These are phyloP conservation scores for Corydoras maculifer DNA, from an alignment of 2,113 vertebrate species.

Conservation along the genomic window DNA sequence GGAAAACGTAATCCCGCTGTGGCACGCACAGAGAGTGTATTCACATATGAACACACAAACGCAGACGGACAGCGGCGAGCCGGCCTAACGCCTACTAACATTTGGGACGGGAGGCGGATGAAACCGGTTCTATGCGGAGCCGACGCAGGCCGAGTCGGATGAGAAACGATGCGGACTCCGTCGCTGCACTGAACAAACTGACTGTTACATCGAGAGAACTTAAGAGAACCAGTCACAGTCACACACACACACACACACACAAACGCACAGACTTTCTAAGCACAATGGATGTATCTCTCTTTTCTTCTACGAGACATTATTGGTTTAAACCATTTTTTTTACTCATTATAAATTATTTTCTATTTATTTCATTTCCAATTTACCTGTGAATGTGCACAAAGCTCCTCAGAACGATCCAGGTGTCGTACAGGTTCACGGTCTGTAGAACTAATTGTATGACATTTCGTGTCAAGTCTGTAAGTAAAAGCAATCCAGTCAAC, in stretches of 20 bases:
- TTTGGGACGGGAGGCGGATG: slow-evolving; percentile 1
- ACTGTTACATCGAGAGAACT: neutral
- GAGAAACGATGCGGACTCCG: neutral
- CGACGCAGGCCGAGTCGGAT: neutral
- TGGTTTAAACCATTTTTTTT: slow-evolving; percentile 42
- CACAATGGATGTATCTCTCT: slow-evolving; percentile 40
- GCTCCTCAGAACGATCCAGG: slow-evolving; percentile 16
- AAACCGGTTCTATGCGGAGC: neutral
- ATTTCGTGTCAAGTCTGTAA: neutral
- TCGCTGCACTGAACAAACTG: slow-evolving; percentile 1
- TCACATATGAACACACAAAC: neutral
- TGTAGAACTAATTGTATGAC: slow-evolving; percentile 5
- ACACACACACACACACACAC: slow-evolving; percentile 24
- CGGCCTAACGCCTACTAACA: neutral
- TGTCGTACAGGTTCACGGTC: slow-evolving; percentile 15
- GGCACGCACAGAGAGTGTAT: slow-evolving; percentile 5
- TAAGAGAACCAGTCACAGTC: neutral
- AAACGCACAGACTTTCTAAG: slow-evolving; percentile 13
- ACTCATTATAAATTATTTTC: slow-evolving; percentile 59
- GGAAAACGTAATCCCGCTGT: neutral
- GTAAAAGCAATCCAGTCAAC: no score
- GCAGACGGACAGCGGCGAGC: neutral
- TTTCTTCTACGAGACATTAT: slow-evolving; percentile 31
- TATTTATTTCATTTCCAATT: slow-evolving; percentile 55
- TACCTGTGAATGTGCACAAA: slow-evolving; percentile 48